Evolutionary conservation across 2,113 vertebrate species (phyloP), one percentile per base, ranked within the genome.

Genomic region (Pantherophis guttatus): DNA sequence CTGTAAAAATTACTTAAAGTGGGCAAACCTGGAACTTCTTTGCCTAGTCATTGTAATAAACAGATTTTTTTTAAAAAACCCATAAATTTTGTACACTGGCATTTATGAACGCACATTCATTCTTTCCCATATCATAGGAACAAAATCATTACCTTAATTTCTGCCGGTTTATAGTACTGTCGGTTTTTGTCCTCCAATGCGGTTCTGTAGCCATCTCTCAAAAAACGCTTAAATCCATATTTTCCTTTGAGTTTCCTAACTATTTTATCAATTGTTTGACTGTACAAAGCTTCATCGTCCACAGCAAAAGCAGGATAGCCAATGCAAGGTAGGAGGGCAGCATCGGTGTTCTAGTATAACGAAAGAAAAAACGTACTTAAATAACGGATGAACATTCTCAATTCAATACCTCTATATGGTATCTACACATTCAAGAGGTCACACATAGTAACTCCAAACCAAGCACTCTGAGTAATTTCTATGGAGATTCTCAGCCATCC

Each of bases 241-340:
- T 98, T 99, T 29, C 99, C 99, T 88, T 98, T 98, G 81, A 99
- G 91, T 96, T 99, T 99, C 91, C 99, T 98, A 29, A 99, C 95
- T 3, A 99, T 97, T 97, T 99, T 99, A 95, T 99, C 99, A 65
- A 99, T 97, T 0, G 99, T 99, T 96, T 99, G 99, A 92, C 93
- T 97, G 96, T 98, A 99, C 26, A 99, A 98, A 91, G 97, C 98
- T 48, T 99, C 99, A 81, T 99, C 99, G 39, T 99, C 99, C 93
- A 99, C 98, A 5, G 99, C 99, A 95, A 99, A 99, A 0, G 99
- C 99, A 48, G 99, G 99, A 48, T 99, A 99, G 97, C 98, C 99
- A 95, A 99, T 99, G 93, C 99, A 99, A 5, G 99, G 98, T 53
- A 99, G 97, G 81, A 99, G 97, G 24, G 99, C 98, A 3, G 99